Conservation (phyloP, 1,140 invertebrate genomes). For the Orussus abietinus region DNA sequence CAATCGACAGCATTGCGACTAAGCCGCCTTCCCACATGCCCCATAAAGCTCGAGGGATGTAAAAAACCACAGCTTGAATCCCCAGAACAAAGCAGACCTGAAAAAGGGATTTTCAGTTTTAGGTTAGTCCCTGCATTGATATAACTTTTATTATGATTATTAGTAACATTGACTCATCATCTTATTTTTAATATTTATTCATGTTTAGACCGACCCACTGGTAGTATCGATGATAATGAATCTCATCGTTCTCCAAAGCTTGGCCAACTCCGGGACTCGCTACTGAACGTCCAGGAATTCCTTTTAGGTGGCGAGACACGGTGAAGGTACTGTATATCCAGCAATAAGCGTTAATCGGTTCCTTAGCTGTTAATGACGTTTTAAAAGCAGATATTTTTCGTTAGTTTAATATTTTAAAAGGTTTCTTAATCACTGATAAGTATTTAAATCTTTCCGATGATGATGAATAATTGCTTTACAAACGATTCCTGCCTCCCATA, state of each 20-base stretch:
- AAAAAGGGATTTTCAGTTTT: too few species aligned
- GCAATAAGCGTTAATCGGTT: slow-evolving; percentile 61
- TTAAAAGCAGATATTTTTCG: too few species aligned
- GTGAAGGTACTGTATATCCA: slow-evolving; percentile 64
- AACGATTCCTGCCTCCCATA: too few species aligned
- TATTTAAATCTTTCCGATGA: too few species aligned
- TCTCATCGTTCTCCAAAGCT: slow-evolving; percentile 40
- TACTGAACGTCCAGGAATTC: slow-evolving; percentile 30
- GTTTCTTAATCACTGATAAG: too few species aligned
- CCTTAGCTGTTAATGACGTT: slow-evolving; percentile 25
- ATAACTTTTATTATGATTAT: too few species aligned
- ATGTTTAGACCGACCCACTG: slow-evolving; percentile 55
- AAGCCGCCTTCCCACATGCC: slow-evolving; percentile 44
- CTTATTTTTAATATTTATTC: too few species aligned
- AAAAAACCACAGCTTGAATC: slow-evolving; percentile 59
- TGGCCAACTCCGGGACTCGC: slow-evolving; percentile 37
- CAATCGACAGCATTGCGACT: slow-evolving; percentile 36
- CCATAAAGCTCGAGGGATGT: slow-evolving; percentile 55
- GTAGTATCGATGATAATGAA: slow-evolving; percentile 60
- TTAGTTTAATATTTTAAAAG: too few species aligned
- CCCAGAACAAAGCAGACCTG: slow-evolving; percentile 58
- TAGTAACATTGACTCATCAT: too few species aligned
- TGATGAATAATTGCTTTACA: too few species aligned
- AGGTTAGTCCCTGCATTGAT: too few species aligned
- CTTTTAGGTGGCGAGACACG: slow-evolving; percentile 38